Evolutionary conservation across 2,113 vertebrate species (phyloP).

Genomic region (Maccullochella peelii): DNA sequence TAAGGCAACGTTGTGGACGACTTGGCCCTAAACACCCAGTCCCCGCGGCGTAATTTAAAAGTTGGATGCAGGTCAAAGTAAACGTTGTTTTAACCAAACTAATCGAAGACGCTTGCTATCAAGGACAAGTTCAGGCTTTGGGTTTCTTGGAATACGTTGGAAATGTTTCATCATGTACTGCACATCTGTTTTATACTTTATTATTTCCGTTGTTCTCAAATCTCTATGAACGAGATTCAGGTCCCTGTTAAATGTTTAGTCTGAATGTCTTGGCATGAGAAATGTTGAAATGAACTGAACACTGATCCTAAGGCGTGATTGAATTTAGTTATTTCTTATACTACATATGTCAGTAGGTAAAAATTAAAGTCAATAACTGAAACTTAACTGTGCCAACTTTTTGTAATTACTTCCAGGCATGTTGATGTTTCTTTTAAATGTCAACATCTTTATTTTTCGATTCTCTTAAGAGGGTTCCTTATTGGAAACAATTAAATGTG

Average conservation of each 20-base stretch:
- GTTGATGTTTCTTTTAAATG: background rate
- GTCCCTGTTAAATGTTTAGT: background rate
- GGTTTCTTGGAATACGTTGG: background rate
- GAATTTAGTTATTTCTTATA: background rate
- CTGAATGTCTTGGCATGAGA: background rate
- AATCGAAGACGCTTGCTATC: background rate
- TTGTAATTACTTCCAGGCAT: background rate
- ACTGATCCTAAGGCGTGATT: background rate
- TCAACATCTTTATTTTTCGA: background rate
- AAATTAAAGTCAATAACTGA: background rate
- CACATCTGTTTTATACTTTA: background rate
- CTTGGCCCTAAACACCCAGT: background rate
- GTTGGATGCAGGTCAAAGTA: background rate
- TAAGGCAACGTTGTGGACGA: background rate
- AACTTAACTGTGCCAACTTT: background rate
- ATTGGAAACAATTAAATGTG: background rate
- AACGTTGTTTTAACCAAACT: background rate
- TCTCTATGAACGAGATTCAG: background rate
- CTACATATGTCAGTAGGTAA: background rate
- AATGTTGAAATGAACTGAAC: background rate
- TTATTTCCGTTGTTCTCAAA: background rate
- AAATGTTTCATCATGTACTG: background rate
- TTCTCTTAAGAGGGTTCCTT: background rate
- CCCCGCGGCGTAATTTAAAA: background rate
- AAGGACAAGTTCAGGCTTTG: background rate